Conservation (phyloP, 1,140 invertebrate species). For the Rhopalosiphum maidis region DNA sequence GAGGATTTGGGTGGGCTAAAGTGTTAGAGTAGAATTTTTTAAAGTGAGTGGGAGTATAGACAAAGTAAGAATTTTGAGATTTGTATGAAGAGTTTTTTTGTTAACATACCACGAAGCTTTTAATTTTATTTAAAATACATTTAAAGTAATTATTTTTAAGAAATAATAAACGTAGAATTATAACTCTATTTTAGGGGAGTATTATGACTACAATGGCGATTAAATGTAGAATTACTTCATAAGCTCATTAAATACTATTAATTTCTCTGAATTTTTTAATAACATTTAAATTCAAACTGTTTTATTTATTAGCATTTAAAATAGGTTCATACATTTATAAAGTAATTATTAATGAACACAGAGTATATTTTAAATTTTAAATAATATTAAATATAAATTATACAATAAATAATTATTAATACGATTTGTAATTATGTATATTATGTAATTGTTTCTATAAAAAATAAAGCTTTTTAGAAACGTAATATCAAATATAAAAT, state of each 20-base stretch:
- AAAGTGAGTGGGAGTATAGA: too few species aligned
- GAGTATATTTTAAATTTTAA: neutral
- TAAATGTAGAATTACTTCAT: too few species aligned
- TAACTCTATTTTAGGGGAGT: neutral
- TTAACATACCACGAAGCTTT: too few species aligned
- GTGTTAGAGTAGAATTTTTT: too few species aligned
- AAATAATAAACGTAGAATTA: neutral
- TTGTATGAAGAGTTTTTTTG: too few species aligned
- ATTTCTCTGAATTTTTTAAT: neutral
- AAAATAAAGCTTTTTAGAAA: neutral
- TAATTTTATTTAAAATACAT: neutral
- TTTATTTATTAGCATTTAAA: too few species aligned
- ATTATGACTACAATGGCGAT: neutral
- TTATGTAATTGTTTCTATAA: neutral
- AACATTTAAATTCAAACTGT: neutral
- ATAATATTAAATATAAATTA: neutral
- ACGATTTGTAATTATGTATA: neutral
- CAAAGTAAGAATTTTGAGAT: too few species aligned
- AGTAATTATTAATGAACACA: neutral
- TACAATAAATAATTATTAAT: neutral
- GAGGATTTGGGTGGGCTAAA: too few species aligned
- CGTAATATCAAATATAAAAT: neutral
- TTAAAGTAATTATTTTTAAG: neutral
- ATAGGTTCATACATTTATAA: too few species aligned
- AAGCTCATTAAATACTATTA: too few species aligned